Conservation (phyloP, 2,888 invertebrate species). For the Heliothis peltigera region DNA sequence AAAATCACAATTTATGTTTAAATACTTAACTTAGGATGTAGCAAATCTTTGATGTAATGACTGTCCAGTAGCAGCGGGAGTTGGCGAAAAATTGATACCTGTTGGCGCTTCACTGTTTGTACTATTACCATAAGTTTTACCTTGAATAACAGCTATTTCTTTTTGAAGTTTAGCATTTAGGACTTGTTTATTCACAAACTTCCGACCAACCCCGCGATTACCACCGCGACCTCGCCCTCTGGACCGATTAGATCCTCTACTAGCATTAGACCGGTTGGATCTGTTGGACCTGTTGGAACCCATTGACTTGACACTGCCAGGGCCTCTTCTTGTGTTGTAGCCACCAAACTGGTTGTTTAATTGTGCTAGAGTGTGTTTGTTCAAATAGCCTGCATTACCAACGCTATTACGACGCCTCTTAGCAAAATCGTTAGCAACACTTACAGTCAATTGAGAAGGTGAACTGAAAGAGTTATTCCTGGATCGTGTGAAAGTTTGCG, state of each 20-base stretch:
- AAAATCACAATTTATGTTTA: conserved; percentile 47
- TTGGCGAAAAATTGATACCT: conserved; percentile 80
- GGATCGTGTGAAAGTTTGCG: conserved; percentile 86
- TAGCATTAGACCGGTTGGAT: conserved; percentile 62
- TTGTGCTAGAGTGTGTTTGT: conserved; percentile 81
- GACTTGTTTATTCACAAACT: conserved; percentile 82
- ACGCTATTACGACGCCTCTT: conserved; percentile 83
- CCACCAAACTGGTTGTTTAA: conserved; percentile 80
- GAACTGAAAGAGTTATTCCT: conserved; percentile 83
- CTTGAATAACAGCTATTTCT: conserved; percentile 86
- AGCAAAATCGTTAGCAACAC: conserved; percentile 84
- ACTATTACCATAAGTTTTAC: conserved; percentile 72
- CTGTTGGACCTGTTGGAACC: conserved; percentile 82
- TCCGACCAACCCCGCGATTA: conserved; percentile 77
- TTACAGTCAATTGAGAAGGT: conserved; percentile 83
- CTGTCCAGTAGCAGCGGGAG: conserved; percentile 81
- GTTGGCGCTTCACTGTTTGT: conserved; percentile 65
- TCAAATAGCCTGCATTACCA: conserved; percentile 81
- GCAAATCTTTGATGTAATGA: conserved; percentile 87
- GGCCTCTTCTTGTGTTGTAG: conserved; percentile 77
- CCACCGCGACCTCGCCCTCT: conserved; percentile 80
- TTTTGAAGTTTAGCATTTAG: conserved; percentile 83
- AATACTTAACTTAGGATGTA: conserved; percentile 62
- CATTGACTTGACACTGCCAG: conserved; percentile 84
- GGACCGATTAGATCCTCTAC: conserved; percentile 72